These are phyloP conservation scores for Bufotes viridis DNA, from an alignment of 2,797 vertebrate genomes.

Conservation along the genomic window DNA sequence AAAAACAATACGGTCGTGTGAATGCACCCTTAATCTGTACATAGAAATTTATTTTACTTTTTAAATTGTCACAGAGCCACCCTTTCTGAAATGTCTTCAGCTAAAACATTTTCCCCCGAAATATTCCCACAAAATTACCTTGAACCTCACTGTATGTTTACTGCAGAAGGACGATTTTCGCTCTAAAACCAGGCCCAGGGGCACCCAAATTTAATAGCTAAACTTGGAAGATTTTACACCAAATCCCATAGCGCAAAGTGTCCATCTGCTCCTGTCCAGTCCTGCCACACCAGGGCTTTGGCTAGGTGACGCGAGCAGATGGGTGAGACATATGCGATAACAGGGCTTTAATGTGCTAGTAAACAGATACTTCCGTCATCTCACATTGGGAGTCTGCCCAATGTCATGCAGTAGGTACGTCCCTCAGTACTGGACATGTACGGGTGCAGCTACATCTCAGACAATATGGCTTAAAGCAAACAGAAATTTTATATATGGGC, in stretches of 20 bases:
- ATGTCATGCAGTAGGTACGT: background rate
- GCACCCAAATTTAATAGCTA: conserved; percentile 1
- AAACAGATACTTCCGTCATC: conserved; percentile 28
- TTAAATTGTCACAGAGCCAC: background rate
- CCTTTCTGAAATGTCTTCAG: background rate
- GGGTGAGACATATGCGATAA: conserved; percentile 20
- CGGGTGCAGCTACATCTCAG: background rate
- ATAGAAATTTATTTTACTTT: too few relatives aligned
- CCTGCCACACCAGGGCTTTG: conserved; percentile 9
- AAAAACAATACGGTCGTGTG: too few relatives aligned
- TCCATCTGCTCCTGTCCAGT: conserved; percentile 36
- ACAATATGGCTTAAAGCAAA: background rate
- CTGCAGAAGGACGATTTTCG: background rate
- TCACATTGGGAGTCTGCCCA: conserved; percentile 12
- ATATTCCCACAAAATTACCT: background rate
- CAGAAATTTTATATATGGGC: too few relatives aligned
- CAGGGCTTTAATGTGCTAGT: conserved; percentile 34
- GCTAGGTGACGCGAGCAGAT: conserved; percentile 42
- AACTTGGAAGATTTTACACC: background rate
- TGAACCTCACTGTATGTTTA: conserved; percentile 1
- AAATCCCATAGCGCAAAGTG: conserved; percentile 9
- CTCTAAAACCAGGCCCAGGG: background rate
- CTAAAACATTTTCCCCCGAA: background rate
- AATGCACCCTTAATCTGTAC: too few relatives aligned
- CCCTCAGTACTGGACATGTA: background rate